These are phyloP conservation scores for Anastrepha obliqua DNA, from an alignment of 1,140 invertebrate species.

Conservation along the genomic window DNA sequence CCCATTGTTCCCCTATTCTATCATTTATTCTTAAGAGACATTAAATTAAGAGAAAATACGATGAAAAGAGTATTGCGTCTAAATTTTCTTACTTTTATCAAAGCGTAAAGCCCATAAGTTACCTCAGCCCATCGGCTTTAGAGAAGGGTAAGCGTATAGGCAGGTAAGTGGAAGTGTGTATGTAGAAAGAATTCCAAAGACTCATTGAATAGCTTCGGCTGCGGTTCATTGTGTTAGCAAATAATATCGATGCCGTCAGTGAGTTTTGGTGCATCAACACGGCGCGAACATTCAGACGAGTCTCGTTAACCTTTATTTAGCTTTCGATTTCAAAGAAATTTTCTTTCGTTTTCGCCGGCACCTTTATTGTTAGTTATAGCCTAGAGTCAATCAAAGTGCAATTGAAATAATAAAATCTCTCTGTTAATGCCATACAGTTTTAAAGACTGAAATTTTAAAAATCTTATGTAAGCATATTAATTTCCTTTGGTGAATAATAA, in stretches of 20 bases:
- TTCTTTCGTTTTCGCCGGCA: not conserved
- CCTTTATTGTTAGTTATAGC: not conserved
- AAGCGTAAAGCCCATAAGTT: not conserved
- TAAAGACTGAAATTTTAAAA: conserved; percentile 12
- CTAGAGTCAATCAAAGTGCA: not conserved
- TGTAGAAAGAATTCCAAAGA: conserved; percentile 27
- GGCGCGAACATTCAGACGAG: not conserved
- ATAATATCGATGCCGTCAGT: conserved; percentile 19
- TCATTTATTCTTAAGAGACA: not conserved
- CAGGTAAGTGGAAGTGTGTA: not conserved
- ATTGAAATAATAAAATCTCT: not conserved
- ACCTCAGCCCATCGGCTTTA: not conserved
- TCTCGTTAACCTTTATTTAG: conserved; percentile 1
- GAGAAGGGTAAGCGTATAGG: not conserved
- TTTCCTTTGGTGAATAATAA: not conserved
- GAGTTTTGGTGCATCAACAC: conserved; percentile 34
- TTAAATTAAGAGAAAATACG: not conserved
- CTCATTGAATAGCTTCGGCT: conserved; percentile 5
- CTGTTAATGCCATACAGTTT: not conserved
- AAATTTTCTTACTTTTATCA: not conserved
- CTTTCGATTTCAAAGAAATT: conserved; percentile 28
- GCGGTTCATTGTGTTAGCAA: conserved; percentile 11
- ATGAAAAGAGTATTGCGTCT: conserved; percentile 27
- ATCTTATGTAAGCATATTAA: conserved; percentile 20
- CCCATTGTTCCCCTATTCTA: not conserved